Evolutionary conservation across 1,140 invertebrate species (phyloP).

Genomic region (Drosophila nigrodunni): DNA sequence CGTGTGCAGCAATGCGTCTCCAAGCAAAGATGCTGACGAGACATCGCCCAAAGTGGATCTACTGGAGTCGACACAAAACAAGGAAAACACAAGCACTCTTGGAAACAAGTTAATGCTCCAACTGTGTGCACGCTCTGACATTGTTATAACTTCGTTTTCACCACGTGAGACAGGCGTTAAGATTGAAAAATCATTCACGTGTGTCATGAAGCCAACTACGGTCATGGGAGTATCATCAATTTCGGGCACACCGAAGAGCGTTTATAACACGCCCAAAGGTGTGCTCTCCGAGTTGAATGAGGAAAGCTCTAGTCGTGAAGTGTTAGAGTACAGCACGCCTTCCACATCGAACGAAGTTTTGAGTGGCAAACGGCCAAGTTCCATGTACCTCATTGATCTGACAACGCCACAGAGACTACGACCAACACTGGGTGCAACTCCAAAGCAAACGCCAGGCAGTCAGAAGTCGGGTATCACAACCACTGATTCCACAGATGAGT

Average conservation of each 20-base stretch:
- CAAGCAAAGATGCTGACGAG: slow-evolving; percentile 24
- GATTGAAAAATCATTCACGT: slow-evolving; percentile 74
- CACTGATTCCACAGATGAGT: slow-evolving; percentile 51
- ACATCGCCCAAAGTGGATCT: slow-evolving; percentile 67
- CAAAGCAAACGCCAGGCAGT: slow-evolving; percentile 47
- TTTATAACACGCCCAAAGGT: slow-evolving; percentile 75
- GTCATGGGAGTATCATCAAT: slow-evolving; percentile 3
- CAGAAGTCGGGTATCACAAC: slow-evolving; percentile 11
- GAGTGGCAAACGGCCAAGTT: slow-evolving; percentile 42
- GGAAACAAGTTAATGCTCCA: slow-evolving; percentile 56
- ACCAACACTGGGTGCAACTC: slow-evolving; percentile 21
- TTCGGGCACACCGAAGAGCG: slow-evolving; percentile 66
- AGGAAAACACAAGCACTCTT: slow-evolving; percentile 67
- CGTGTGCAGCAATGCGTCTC: slow-evolving; percentile 31
- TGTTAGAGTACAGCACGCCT: slow-evolving; percentile 63
- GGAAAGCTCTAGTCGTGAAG: slow-evolving; percentile 66
- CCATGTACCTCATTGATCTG: slow-evolving; percentile 75
- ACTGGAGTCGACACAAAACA: slow-evolving; percentile 75
- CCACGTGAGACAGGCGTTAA: slow-evolving; percentile 74
- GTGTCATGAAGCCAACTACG: slow-evolving; percentile 50
- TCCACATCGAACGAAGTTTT: slow-evolving; percentile 66
- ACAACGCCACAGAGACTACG: slow-evolving; percentile 71
- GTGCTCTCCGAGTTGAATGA: slow-evolving; percentile 66
- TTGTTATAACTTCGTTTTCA: slow-evolving; percentile 77
- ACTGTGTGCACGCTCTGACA: slow-evolving; percentile 65